phyloP scores from a whole-genome alignment of 2,113 vertebrate species.

The Gavialis gangeticus region DNA sequence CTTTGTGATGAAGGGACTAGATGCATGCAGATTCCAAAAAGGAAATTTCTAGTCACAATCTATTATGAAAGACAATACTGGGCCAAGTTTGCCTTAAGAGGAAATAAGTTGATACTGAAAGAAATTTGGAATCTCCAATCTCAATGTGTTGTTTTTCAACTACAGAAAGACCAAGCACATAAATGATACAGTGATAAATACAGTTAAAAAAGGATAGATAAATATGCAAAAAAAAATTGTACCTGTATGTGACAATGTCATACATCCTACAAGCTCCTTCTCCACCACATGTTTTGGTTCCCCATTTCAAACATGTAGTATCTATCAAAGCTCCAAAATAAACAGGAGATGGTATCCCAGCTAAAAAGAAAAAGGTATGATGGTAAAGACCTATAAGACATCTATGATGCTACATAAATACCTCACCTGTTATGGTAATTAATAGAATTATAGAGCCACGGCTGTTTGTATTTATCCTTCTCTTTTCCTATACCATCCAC shows the following conservation, averaged over 20 bases:
- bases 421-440: background rate
- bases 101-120: background rate
- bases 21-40: background rate
- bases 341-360: conserved; percentile 93
- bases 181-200: background rate
- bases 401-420: background rate
- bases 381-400: background rate
- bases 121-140: background rate
- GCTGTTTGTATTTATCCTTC: background rate
- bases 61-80: background rate
- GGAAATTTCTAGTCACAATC: background rate
- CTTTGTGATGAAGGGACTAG: background rate
- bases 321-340: conserved; percentile 95
- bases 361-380: conserved; percentile 70
- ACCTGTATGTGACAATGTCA: conserved; percentile 85
- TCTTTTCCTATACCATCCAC: background rate
- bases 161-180: background rate
- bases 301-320: conserved; percentile 93
- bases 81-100: background rate
- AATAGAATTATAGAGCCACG: background rate
- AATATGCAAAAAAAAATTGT: conserved; percentile 9
- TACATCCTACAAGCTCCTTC: conserved; percentile 89
- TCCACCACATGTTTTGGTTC: conserved; percentile 84
- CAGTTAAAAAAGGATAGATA: background rate
- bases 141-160: background rate